Conservation (phyloP, 2,888 invertebrate genomes). For the Chymomyza fuscimana region DNA sequence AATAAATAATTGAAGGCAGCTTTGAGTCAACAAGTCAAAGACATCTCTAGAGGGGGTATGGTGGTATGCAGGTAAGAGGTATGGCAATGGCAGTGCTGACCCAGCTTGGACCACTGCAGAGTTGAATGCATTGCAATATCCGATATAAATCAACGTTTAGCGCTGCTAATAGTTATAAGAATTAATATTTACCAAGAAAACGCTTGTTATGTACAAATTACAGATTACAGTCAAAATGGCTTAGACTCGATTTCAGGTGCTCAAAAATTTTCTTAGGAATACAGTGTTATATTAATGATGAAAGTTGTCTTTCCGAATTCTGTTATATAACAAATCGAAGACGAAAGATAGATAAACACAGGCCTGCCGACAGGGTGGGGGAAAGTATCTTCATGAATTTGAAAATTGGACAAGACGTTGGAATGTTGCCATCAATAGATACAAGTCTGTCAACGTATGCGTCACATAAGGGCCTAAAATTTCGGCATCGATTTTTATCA, state of each 20-base stretch:
- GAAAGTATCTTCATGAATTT: too few species aligned
- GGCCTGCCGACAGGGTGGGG: too few species aligned
- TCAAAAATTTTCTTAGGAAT: too few species aligned
- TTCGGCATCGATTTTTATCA: too few species aligned
- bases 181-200: background rate
- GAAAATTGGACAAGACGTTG: too few species aligned
- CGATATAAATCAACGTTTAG: conserved; percentile 61
- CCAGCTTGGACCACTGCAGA: background rate
- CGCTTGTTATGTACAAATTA: background rate
- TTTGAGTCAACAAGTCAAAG: conserved; percentile 68
- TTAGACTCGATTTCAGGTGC: background rate
- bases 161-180: background rate
- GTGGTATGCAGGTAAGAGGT: background rate
- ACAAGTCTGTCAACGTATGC: too few species aligned
- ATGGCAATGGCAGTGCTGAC: background rate
- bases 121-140: conserved; percentile 2
- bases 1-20: conserved; percentile 69
- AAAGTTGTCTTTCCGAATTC: too few species aligned
- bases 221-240: conserved; percentile 1
- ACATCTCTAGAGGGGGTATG: conserved; percentile 30
- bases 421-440: too few species aligned
- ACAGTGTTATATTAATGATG: too few species aligned
- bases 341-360: too few species aligned
- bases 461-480: too few species aligned
- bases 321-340: too few species aligned